Evolutionary conservation across 53 echinoderm and acorn worm genomes (phyloP), one percentile per base, ranked within the genome.

Genomic region (Henricia sp.): DNA sequence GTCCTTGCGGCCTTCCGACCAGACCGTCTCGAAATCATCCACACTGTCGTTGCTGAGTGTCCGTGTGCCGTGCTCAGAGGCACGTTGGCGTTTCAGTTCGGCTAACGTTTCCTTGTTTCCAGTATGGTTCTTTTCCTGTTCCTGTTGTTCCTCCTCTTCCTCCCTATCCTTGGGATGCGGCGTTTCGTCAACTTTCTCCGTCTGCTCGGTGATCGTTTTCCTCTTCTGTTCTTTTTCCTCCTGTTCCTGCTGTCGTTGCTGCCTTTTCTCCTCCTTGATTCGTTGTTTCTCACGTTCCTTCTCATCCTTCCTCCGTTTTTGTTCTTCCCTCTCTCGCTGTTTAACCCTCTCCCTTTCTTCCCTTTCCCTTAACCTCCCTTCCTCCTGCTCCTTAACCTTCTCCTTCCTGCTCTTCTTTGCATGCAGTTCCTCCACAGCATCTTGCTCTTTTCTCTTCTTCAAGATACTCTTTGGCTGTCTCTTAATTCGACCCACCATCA

Each of bases 281-380:
- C 75, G 77, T 42, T 89, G 82, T 62, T 52, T 60, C 67, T 70
- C 86, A 40, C 56, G 44, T 44, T 62, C 42, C 37, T 39, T 59
- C 26, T 84, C 84, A 1, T 84, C 76, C 26, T 87, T 88, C 26
- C 71, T 37, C 43, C 72, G 83, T 12, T 63, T 52, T 48, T 60
- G 46, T 39, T 74, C 83, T 43, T 68, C 80, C 24, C 67, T 46
- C 21, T 71, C 52, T 37, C 37, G 77, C 77, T 89, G 90, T 82
- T 96, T 94, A 43, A 64, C 52, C 86, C 87, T 91, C 85, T 91
- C 91, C 42, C 89, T 69, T 46, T 91, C 91, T 77, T 89, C 86
- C 4, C 87, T 32, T 48, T 78, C 85, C 16, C 56, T 53, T 30
- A 54, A 56, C 1, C 75, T 62, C 11, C 67, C 71, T 20, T 67